Evolutionary conservation across 1,140 invertebrate species (phyloP).

Genomic region (Pogonomyrmex californicus): DNA sequence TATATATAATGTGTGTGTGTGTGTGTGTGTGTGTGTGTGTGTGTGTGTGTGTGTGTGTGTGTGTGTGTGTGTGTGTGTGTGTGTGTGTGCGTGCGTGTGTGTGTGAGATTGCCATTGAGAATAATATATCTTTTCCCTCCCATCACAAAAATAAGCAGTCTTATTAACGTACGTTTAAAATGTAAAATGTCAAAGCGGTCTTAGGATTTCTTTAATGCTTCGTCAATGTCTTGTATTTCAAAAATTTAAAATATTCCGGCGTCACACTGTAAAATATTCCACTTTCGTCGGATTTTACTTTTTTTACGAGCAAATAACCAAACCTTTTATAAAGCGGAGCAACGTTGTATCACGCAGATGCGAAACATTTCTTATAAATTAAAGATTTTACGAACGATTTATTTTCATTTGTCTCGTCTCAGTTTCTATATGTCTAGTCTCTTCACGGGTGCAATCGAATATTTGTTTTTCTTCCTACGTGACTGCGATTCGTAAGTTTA

Average conservation of each 20-base stretch:
- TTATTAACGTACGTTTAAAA: not conserved
- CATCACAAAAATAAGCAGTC: not conserved
- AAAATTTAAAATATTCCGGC: constrained; percentile 25
- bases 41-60: no score
- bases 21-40: no score
- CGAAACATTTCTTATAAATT: constrained; percentile 41
- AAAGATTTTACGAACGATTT: constrained; percentile 19
- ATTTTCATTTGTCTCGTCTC: constrained; percentile 19
- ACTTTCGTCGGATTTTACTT: constrained; percentile 17
- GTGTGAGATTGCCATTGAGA: not conserved
- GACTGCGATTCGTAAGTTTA: constrained; percentile 10
- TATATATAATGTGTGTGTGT: no score
- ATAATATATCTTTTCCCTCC: not conserved
- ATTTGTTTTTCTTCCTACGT: not conserved
- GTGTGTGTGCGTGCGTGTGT: no score
- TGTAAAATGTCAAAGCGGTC: not conserved
- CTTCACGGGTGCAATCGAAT: constrained; percentile 2
- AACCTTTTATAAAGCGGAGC: not conserved
- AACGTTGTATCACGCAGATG: constrained; percentile 12
- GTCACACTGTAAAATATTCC: constrained; percentile 38
- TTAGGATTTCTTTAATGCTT: not conserved
- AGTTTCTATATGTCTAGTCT: not conserved
- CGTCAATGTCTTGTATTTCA: no score
- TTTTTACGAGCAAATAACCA: constrained; percentile 36
- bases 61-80: no score